Evolutionary conservation across 2,888 invertebrate species (phyloP), one percentile per base, ranked within the genome.

Genomic region (Erebia ligea): DNA sequence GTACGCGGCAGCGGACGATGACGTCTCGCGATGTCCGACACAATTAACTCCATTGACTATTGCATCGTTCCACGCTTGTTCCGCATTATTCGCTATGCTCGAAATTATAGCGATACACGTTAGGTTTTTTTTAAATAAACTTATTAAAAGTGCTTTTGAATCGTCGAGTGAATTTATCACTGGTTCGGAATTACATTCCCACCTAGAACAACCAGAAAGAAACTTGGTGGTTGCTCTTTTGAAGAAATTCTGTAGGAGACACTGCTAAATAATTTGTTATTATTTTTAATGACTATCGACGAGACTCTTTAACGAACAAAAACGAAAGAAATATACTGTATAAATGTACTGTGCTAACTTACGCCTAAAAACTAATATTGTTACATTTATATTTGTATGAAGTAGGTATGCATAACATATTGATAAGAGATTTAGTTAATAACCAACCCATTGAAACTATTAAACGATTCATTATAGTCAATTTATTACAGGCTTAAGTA

Each of bases 1-100:
- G 79, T 81, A 80, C 79, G 79, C 72, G 71, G 68, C 78, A 82
- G 80, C 80, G 81, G 77, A 77, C 81, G 80, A 80, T 84, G 85
- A 85, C 84, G 85, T 84, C 83, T 84, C 65, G 68, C 42, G 67
- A 67, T 61, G 82, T 81, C 84, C 82, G 80, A 84, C 82, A 84
- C 84, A 87, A 89, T 89, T 88, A 86, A 83, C 83, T 82, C 81
- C 85, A 86, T 89, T 89, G 87, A 86, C 86, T 84, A 82, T 80
- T 70, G 74, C 72, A 74, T 75, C 72, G 75, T 72, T 75, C 61
- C 71, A 78, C 76, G 62, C 73, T 75, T 72, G 75, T 72, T 75
- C 61, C 71, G 77, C 76, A 58, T 73, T 78, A 84, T 87, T 87
- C 85, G 84, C 83, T 74, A 40, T 83, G 78, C 56, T 76, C 77